Base-by-base conservation (phyloP, 2,113 vertebrate genomes). In the Passer montanus region DNA sequence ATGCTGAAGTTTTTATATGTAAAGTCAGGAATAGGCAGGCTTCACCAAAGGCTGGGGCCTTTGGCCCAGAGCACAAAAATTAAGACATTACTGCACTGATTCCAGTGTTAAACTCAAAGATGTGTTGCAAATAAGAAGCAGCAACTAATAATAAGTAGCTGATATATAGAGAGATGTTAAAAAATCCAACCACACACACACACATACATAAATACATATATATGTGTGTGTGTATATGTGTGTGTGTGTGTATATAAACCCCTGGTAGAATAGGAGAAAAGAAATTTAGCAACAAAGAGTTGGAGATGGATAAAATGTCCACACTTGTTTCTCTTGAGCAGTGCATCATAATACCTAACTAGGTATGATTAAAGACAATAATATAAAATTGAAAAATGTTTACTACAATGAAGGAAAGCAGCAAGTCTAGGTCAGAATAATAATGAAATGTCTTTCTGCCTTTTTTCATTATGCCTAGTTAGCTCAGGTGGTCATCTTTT, bases 141-240 rank as follows among this genome's bases (percentile, higher is more conserved):
- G 12, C 30, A 55, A 11, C 39, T 49, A 22, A 30, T 84, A 50
- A 33, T 44, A 76, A 84, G 19, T 75, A 80, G n/a, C 8, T 52
- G 53, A 15, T 52, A 12, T 3, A 13, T 0, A 37, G 4, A 41
- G 39, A 63, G 3, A 5, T 18, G 28, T 5, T 15, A 8, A n/a
- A 22, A 17, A 15, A 6, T 24, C 3, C 26, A 31, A 18, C 30
- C 33, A 30, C 39, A 21, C 10, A 21, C 46, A 46, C 44, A 46
- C 44, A 44, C 9, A 44, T n/a, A n/a, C 44, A 46, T 12, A 41
- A 6, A 41, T 13, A 37, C 17, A 26, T 17, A 15, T 24, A 41
- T 15, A 43, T 39, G 35, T 37, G 35, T 37, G 35, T 37, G 35
- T 37, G 35, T 37, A 37, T 37, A 37, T 37, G 35, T 37, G 35